A percentile compares a stretch with the other conserved stretches of the same genome.
These are phyloP conservation scores for Apantesis nais DNA, from an alignment of 2,888 invertebrate genomes.

Conservation along the genomic window DNA sequence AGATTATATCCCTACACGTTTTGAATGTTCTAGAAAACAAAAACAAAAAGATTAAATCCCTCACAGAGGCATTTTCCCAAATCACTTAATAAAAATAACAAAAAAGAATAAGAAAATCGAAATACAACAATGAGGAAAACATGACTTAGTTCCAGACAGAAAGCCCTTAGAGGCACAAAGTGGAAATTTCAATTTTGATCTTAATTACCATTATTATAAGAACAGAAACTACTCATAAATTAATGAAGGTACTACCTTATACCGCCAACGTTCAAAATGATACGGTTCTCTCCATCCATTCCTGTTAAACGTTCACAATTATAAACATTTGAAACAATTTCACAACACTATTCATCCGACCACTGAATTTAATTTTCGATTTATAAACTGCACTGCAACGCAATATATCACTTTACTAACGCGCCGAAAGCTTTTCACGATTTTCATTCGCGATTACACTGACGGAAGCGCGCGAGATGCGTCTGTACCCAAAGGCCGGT, in stretches of 20 bases:
- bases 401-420: slow-evolving; percentile 16
- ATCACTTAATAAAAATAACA: background rate
- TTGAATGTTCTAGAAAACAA: background rate
- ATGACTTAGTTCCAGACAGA: slow-evolving; percentile 1
- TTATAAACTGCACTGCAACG: slow-evolving; percentile 11
- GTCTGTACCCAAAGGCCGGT: slow-evolving; percentile 58
- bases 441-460: slow-evolving; percentile 13
- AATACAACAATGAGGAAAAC: slow-evolving; percentile 6
- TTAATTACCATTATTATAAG: no score
- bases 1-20: background rate
- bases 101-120: slow-evolving; percentile 12
- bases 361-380: slow-evolving; percentile 29
- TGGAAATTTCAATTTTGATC: slow-evolving; percentile 15
- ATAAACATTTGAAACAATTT: slow-evolving; percentile 57
- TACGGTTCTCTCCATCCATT: slow-evolving; percentile 97
- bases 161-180: background rate
- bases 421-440: slow-evolving; percentile 29
- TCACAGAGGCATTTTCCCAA: background rate
- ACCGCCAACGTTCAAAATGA: slow-evolving; percentile 97
- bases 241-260: slow-evolving; percentile 86
- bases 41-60: background rate
- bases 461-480: slow-evolving; percentile 40
- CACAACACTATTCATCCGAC: slow-evolving; percentile 56
- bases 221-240: slow-evolving; percentile 2
- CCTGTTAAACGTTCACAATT: slow-evolving; percentile 58